Conservation (phyloP, 2,888 invertebrate species). For the Orchesella flavescens region DNA sequence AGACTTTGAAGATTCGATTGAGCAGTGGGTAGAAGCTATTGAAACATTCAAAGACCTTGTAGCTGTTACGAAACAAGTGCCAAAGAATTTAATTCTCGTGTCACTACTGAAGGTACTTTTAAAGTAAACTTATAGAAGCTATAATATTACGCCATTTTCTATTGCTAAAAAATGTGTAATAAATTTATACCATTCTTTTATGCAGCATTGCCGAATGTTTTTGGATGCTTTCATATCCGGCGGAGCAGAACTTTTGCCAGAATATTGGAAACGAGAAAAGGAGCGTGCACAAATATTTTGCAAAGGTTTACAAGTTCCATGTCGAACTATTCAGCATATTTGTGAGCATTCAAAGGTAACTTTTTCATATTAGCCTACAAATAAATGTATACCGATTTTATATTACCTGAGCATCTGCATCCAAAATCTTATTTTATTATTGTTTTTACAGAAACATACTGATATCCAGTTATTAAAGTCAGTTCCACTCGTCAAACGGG, state of each 20-base stretch:
- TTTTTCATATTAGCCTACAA: no score
- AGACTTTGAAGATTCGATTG: conserved; percentile 49
- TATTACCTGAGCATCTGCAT: no score
- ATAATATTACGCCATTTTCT: not conserved
- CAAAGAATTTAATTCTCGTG: conserved; percentile 20
- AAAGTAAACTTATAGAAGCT: not conserved
- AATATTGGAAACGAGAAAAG: conserved; percentile 31
- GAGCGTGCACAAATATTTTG: conserved; percentile 46
- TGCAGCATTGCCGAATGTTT: conserved; percentile 60
- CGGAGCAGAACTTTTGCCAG: conserved; percentile 57
- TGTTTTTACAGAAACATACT: not conserved
- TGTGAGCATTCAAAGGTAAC: conserved; percentile 68
- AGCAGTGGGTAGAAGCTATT: conserved; percentile 52
- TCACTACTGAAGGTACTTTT: conserved; percentile 54
- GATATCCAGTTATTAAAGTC: conserved; percentile 51
- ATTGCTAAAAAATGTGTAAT: not conserved
- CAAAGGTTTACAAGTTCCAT: conserved; percentile 48
- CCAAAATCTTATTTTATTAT: not conserved
- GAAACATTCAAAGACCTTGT: conserved; percentile 52
- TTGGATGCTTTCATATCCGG: conserved; percentile 64
- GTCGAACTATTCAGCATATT: conserved; percentile 53
- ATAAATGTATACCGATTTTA: no score
- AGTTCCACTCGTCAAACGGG: conserved; percentile 62
- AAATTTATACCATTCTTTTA: conserved; percentile 5
- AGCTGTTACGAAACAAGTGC: conserved; percentile 22